Base-by-base conservation (phyloP, 2,888 invertebrate genomes). In the Deroplatys truncata region DNA sequence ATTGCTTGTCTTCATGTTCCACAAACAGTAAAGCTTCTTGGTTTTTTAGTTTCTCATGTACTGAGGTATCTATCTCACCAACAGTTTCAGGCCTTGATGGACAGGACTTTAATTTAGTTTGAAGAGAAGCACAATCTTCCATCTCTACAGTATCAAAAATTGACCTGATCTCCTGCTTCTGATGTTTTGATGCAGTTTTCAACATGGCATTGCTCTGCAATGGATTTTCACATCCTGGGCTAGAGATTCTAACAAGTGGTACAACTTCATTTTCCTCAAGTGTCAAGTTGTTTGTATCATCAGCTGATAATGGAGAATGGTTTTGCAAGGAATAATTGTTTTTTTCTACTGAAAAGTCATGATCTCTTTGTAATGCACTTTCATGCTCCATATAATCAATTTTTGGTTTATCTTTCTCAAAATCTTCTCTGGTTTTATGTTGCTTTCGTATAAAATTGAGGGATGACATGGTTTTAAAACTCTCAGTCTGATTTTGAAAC, bases 41-140 rank as follows among this genome's bases (percentile, higher is more conserved):
- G 0, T 72, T 5, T 25, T 72, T 72, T 20, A 7, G 16, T 20
- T 25, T 72, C 5, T 72, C 56, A 72, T 72, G 56, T 72, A 7
- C 25, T 1, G 20, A 4, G 0, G 4, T 15, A 72, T 7, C 1
- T 3, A 2, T 7, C 5, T 20, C 15, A 2, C 16, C 7, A 1
- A 25, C 56, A 72, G 20, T 72, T 20, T 72, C 56, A 72, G 20
- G 56, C 7, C 20, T 72, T 25, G 25, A 20, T 20, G 56, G 20
- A 72, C 5, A 72, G 8, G 20, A 20, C 20, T 20, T 72, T 72
- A 20, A 20, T 7, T 72, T 20, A 16, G 7, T 16, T 20, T 25
- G 5, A 16, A 72, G 56, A 72, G 56, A 4, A 3, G 2, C 25
- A 20, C 7, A 5, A 4, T 72, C 56, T 25, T 72, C 20, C 7